Conservation (phyloP, 2,113 vertebrate genomes). For the Pyrgilauda ruficollis region DNA sequence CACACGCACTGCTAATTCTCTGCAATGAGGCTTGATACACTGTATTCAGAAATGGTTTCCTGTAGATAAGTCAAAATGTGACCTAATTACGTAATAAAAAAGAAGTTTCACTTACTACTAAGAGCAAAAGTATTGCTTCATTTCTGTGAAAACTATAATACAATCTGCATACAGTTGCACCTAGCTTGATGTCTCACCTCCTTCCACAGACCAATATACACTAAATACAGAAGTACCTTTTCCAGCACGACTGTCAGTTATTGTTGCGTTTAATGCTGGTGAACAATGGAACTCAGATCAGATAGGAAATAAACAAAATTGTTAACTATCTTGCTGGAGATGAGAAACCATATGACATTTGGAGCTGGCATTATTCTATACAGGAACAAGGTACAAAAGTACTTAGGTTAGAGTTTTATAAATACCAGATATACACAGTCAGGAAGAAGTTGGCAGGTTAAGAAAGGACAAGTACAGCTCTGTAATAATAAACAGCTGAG, state of each 20-base stretch:
- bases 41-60: not conserved
- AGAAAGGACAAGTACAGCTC: not conserved
- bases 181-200: not conserved
- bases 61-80: not conserved
- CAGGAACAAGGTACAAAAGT: not conserved
- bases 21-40: not conserved
- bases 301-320: slow-evolving; percentile 6
- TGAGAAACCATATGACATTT: not conserved
- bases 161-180: not conserved
- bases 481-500: not conserved
- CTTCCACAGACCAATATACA: not conserved
- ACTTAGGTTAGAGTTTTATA: not conserved
- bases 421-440: not conserved
- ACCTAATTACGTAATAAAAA: not conserved
- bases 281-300: not conserved
- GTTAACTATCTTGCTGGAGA: slow-evolving; percentile 1
- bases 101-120: not conserved
- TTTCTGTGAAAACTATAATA: not conserved
- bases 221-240: not conserved
- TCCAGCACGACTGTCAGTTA: not conserved
- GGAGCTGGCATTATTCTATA: not conserved
- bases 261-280: not conserved
- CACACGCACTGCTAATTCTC: not conserved
- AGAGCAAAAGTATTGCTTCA: not conserved
- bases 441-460: not conserved